Percentiles rank a stretch among this genome's conserved stretches.
Evolutionary conservation across 2,888 invertebrate genomes (phyloP).

Genomic region (Pseudoips prasinana): DNA sequence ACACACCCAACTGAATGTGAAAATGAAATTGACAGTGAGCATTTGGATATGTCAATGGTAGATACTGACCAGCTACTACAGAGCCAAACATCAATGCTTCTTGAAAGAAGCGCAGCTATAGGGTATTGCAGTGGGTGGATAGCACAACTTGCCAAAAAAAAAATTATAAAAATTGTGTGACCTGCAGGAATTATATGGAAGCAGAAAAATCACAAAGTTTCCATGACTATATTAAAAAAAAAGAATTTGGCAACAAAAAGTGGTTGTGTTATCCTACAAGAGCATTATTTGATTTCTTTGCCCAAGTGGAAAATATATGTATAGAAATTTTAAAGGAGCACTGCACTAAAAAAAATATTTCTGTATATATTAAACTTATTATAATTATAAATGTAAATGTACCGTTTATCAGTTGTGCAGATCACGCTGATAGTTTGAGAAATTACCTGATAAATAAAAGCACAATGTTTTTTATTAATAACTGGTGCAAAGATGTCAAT

Average conservation of each 20-base stretch:
- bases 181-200: neutral
- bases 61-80: neutral
- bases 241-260: constrained; percentile 16
- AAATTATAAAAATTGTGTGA: constrained; percentile 1
- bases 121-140: no score
- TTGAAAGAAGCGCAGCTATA: neutral
- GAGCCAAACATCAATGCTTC: neutral
- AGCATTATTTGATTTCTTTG: constrained; percentile 16
- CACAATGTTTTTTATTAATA: constrained; percentile 2
- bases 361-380: no score
- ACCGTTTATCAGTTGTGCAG: neutral
- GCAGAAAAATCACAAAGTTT: constrained; percentile 1
- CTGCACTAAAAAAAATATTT: constrained; percentile 3
- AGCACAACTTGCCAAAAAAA: constrained; percentile 1
- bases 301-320: constrained; percentile 11
- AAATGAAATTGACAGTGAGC: neutral
- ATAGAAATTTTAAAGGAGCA: constrained; percentile 2
- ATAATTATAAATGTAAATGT: neutral
- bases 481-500: constrained; percentile 4
- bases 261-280: constrained; percentile 19
- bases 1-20: no score
- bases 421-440: no score
- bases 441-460: constrained; percentile 3
- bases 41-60: neutral
- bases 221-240: constrained; percentile 10